Evolutionary conservation across 2,797 vertebrate genomes (phyloP), one percentile per base, ranked within the genome.

Genomic region (Cirrhinus molitorella): DNA sequence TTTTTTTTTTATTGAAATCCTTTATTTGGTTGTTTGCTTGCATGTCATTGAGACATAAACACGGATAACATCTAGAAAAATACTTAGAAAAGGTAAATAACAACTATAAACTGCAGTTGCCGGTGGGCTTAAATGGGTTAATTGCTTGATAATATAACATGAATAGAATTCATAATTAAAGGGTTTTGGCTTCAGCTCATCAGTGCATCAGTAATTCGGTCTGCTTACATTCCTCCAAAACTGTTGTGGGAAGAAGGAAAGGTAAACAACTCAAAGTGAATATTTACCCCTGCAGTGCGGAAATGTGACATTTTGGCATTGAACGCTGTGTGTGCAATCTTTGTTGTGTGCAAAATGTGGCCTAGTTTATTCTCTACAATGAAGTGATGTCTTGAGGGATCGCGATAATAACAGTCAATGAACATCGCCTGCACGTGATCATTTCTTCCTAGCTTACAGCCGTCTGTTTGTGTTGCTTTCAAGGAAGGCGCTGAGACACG

Each of bases 161-260:
- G 21, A 74, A 40, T 5, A 17, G 19, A n/a, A 74, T 17, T 10
- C 21, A 53, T 34, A 37, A 31, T 37, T 53, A 73, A 74, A 55
- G 12, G 8, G 14, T 25, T 57, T 75, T 40, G 8, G 51, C 53
- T 57, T 74, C 6, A 40, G 31, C 31, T 43, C 25, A 25, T 19
- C n/a, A 9, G n/a, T 57, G 53, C 23, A 5, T 25, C 34, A 25
- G 34, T 37, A 4, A 49, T 81, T 49, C 2, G 1, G 17, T 37
- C 14, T 37, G 80, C 57, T 51, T 34, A 37, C n/a, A 65, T 73
- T 63, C 21, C 25, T 65, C 31, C 70, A 7, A 23, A 47, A 21
- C 45, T 73, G 43, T 47, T 81, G 53, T 81, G 40, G 70, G 63
- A 79, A 37, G 77, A 53, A 37, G n/a, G 49, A 55, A 70, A 59